Conservation (phyloP, 2,797 vertebrate species). For the Alfaro cultratus region DNA sequence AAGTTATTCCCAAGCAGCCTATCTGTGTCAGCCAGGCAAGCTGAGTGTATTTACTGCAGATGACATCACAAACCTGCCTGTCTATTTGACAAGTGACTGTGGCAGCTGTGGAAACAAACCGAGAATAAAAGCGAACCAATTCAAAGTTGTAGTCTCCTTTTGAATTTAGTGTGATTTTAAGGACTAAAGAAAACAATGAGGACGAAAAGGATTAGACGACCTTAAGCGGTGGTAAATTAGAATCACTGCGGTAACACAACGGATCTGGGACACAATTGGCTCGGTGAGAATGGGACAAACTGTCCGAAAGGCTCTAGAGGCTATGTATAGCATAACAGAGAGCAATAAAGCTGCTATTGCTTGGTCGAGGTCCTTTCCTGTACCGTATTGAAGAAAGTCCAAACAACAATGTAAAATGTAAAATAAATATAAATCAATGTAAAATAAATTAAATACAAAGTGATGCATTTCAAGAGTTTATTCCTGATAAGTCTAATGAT, state of each 20-base stretch:
- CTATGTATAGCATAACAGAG: conserved; percentile 61
- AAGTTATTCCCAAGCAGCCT: conserved; percentile 51
- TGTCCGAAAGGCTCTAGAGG: conserved; percentile 42
- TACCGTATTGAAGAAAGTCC: conserved; percentile 15
- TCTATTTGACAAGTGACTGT: conserved; percentile 73
- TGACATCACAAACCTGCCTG: conserved; percentile 72
- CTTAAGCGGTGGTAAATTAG: conserved; percentile 57
- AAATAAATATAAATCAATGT: not conserved
- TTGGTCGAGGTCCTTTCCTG: conserved; percentile 32
- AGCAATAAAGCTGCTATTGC: conserved; percentile 35
- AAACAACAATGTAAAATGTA: not conserved
- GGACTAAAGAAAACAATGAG: conserved; percentile 30
- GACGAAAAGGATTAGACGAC: conserved; percentile 47
- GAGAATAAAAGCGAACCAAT: conserved; percentile 72
- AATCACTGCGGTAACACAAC: conserved; percentile 39
- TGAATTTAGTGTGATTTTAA: conserved; percentile 24
- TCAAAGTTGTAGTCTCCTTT: conserved; percentile 55
- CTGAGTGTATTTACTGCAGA: conserved; percentile 72
- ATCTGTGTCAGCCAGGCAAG: conserved; percentile 57
- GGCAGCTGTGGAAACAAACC: conserved; percentile 71
- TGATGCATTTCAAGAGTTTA: not conserved
- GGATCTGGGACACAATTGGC: conserved; percentile 70
- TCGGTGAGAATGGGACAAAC: conserved; percentile 63
- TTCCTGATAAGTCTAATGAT: not conserved
- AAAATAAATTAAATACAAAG: not conserved